These are phyloP conservation scores for Phyllotis vaccarum DNA, from an alignment of 2,797 vertebrate species.

Conservation along the genomic window DNA sequence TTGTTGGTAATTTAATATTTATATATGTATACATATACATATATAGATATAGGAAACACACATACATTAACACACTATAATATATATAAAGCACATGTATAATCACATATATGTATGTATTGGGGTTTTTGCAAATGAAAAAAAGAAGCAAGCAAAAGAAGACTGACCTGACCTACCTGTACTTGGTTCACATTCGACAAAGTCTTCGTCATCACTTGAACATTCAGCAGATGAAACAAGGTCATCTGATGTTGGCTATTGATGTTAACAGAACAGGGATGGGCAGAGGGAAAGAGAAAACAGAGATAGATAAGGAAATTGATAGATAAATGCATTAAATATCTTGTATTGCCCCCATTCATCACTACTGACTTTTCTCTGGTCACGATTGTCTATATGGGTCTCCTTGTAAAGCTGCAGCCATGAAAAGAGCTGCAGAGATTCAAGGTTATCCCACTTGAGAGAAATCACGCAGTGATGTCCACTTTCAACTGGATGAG, in stretches of 20 bases:
- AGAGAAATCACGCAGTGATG: not conserved
- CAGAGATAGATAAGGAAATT: conserved; percentile 67
- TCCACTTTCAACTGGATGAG: not conserved
- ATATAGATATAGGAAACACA: conserved; percentile 81
- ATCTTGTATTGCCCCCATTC: not conserved
- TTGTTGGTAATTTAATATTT: conserved; percentile 80
- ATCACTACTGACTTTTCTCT: not conserved
- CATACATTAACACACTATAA: conserved; percentile 74
- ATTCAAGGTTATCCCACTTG: not conserved
- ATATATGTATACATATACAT: conserved; percentile 85
- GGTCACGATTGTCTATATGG: not conserved
- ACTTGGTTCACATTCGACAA: conserved; percentile 98
- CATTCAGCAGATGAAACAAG: conserved; percentile 98
- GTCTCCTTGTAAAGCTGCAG: not conserved
- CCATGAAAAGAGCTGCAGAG: not conserved
- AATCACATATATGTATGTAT: conserved; percentile 87
- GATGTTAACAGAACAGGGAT: conserved; percentile 57
- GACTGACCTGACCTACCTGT: conserved; percentile 99
- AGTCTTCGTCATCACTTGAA: conserved; percentile 99
- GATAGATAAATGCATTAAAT: not conserved
- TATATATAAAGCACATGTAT: conserved; percentile 85
- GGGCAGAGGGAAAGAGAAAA: conserved; percentile 44
- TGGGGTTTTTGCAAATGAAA: conserved; percentile 92
- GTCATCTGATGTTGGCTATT: conserved; percentile 95
- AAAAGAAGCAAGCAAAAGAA: conserved; percentile 92